Conservation (phyloP, 2,797 vertebrate species). For the Tragopan temminckii region DNA sequence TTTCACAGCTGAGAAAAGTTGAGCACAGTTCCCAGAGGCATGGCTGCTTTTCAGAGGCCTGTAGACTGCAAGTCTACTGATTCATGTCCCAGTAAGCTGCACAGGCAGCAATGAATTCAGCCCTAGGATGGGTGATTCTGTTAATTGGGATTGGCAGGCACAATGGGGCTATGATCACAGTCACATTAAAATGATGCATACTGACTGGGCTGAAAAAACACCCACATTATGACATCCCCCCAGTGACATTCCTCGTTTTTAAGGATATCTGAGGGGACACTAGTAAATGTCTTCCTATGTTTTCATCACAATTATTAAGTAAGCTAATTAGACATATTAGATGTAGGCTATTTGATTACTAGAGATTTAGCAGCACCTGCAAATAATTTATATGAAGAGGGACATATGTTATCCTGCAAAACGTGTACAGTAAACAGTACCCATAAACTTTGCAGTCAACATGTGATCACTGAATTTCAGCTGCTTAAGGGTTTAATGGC, state of each 20-base stretch:
- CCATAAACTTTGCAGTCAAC: not conserved
- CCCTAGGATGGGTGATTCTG: slow-evolving; percentile 19
- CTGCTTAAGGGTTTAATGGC: not conserved
- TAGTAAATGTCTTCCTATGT: slow-evolving; percentile 29
- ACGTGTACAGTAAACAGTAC: not conserved
- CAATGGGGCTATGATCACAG: slow-evolving; percentile 6
- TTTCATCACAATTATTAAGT: slow-evolving; percentile 51
- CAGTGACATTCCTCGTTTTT: slow-evolving; percentile 37
- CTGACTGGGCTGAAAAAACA: slow-evolving; percentile 62
- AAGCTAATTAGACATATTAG: slow-evolving; percentile 58
- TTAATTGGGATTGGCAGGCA: slow-evolving; percentile 35
- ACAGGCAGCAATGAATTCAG: slow-evolving; percentile 35
- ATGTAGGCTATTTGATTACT: slow-evolving; percentile 42
- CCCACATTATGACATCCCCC: slow-evolving; percentile 15
- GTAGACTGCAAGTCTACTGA: not conserved
- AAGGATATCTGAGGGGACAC: slow-evolving; percentile 40
- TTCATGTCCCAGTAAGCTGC: slow-evolving; percentile 20
- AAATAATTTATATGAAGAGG: slow-evolving; percentile 21
- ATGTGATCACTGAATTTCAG: slow-evolving; percentile 22
- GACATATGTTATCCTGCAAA: not conserved
- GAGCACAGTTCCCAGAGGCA: not conserved
- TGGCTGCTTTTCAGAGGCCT: slow-evolving; percentile 17
- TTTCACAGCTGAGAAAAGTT: slow-evolving; percentile 51
- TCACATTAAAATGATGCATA: slow-evolving; percentile 38
- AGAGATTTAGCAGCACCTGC: slow-evolving; percentile 7